phyloP scores from a whole-genome alignment of 2,113 vertebrate species.

The Lampris megalopsis region DNA sequence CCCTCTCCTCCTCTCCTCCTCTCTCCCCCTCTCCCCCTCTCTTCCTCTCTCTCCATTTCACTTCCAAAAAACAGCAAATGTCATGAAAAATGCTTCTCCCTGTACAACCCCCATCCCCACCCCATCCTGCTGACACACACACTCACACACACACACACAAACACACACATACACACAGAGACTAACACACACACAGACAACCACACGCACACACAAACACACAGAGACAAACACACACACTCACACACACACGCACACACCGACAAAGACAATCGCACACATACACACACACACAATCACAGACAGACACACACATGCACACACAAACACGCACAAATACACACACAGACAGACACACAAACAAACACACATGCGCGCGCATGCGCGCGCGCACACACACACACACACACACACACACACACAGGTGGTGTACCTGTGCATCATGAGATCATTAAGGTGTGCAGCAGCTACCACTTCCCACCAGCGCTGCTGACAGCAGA shows the following conservation, averaged over 20 bases:
- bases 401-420: neutral
- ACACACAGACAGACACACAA: too few species aligned
- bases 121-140: neutral
- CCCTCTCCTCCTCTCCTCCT: neutral
- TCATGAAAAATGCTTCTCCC: slow-evolving; percentile 13
- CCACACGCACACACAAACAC: too few species aligned
- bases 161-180: neutral
- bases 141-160: slow-evolving; percentile 13
- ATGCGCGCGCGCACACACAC: neutral
- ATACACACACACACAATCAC: slow-evolving; percentile 10
- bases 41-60: slow-evolving; percentile 9
- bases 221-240: too few species aligned
- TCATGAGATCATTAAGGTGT: too few species aligned
- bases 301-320: neutral
- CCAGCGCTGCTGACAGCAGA: too few species aligned
- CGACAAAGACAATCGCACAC: neutral
- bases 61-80: slow-evolving; percentile 40
- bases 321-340: neutral
- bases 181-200: neutral
- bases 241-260: too few species aligned
- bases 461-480: too few species aligned
- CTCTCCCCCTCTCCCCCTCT: slow-evolving; percentile 13
- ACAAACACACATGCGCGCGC: neutral
- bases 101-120: neutral
- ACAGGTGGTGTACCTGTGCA: too few species aligned